Percentiles rank a stretch among this genome's conserved stretches.
Conservation (phyloP, 2,888 invertebrate species). For the Sympetrum striolatum region DNA sequence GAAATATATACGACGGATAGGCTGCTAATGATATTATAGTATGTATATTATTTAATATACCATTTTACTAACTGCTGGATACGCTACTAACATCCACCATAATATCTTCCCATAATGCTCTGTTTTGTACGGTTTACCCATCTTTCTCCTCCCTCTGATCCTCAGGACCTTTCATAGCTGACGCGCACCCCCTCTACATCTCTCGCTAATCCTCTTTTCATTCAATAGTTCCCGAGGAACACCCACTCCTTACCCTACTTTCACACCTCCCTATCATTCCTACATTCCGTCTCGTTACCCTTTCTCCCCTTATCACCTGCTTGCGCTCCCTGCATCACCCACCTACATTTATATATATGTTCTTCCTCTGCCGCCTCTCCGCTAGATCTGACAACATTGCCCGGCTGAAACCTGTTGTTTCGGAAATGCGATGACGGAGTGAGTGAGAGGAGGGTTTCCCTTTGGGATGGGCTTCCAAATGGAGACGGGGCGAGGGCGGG, state of each 20-base stretch:
- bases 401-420: slow-evolving; percentile 38
- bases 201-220: background rate
- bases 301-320: background rate
- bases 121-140: background rate
- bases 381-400: slow-evolving; percentile 32
- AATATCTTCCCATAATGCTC: no score
- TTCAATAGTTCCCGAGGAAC: background rate
- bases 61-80: no score
- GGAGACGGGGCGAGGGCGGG: background rate
- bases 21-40: no score
- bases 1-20: no score
- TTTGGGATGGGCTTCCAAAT: background rate
- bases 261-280: background rate
- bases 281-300: background rate
- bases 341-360: background rate
- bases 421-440: slow-evolving; percentile 37
- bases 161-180: background rate
- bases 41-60: no score
- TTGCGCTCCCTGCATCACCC: background rate
- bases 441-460: background rate
- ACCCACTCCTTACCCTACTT: background rate
- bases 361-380: background rate
- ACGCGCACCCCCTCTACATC: background rate
- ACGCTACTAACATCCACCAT: no score
- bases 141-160: background rate